Evolutionary conservation across 2,888 invertebrate species (phyloP), one percentile per base, ranked within the genome.

Genomic region (Euproctis similis): DNA sequence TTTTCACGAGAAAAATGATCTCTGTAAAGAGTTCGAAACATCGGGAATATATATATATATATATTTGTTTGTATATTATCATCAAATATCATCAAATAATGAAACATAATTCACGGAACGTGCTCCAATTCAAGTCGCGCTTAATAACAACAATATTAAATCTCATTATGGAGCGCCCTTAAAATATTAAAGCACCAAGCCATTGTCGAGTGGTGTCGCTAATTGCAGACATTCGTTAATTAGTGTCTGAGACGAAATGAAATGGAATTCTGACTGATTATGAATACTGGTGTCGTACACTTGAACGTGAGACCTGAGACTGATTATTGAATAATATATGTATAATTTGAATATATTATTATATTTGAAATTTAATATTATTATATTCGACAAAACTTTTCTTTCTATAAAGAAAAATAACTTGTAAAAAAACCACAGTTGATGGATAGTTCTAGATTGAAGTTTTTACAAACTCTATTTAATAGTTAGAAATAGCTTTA

Each of bases 141-240:
- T 27, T 22, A 34, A 18, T 13, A 41, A 37, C 46, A 49, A 47
- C 50, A 46, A 43, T 39, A 51, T 47, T 42, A 53, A 45, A 44
- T 42, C 45, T 47, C 45, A 44, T 57, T 47, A 59, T 47, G 53
- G 34, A 33, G 56, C 25, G 29, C 33, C 40, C 51, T 47, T 41
- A 41, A 44, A 50, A 47, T 51, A 51, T 44, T 49, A 56, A 55
- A 55, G 48, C 47, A n/a, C 48, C 43, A 40, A 57, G 48, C 48
- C 45, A 64, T 59, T 65, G 63, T 67, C 52, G 46, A 67, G 63
- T 62, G 63, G 50, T 57, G 53, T 43, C 49, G 51, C 57, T 54
- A 50, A 51, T 50, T 50, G 46, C 37, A 65, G 51, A 34, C 47
- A 51, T 37, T 47, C 51, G 48, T 47, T 73, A 71, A 71, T 70